These are phyloP conservation scores for Crocallis elinguaria DNA, from an alignment of 2,888 invertebrate species.

Conservation along the genomic window DNA sequence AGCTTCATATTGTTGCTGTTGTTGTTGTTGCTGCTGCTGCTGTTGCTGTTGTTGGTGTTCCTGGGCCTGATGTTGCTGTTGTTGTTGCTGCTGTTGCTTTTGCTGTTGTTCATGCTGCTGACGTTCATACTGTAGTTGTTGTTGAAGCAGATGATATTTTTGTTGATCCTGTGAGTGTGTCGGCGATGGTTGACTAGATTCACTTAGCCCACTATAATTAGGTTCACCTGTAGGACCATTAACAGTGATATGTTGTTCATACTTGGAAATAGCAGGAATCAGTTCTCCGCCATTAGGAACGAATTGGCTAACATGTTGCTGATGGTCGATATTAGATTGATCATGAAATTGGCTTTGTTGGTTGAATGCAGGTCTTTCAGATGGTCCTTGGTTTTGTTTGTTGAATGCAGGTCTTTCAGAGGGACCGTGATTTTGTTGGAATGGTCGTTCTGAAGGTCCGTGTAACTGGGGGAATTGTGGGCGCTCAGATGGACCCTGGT, in stretches of 20 bases:
- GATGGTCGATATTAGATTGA: slow-evolving; percentile 62
- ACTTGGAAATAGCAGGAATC: slow-evolving; percentile 90
- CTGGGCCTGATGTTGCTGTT: slow-evolving; percentile 50
- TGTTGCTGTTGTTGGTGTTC: slow-evolving; percentile 52
- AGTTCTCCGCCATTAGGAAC: slow-evolving; percentile 89
- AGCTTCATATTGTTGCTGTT: slow-evolving; percentile 68
- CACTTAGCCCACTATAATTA: slow-evolving; percentile 58
- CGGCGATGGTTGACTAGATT: slow-evolving; percentile 49
- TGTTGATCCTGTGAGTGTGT: slow-evolving; percentile 40
- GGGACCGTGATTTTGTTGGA: slow-evolving; percentile 53
- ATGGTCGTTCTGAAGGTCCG: slow-evolving; percentile 58
- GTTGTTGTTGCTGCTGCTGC: slow-evolving; percentile 55
- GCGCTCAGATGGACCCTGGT: slow-evolving; percentile 56
- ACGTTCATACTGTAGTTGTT: slow-evolving; percentile 43
- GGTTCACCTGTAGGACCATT: slow-evolving; percentile 64
- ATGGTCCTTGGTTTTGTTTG: slow-evolving; percentile 63
- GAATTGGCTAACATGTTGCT: slow-evolving; percentile 77
- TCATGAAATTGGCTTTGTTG: slow-evolving; percentile 59
- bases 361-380: slow-evolving; percentile 54
- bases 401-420: slow-evolving; percentile 58
- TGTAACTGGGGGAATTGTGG: slow-evolving; percentile 48
- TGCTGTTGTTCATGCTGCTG: slow-evolving; percentile 52
- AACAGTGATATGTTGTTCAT: slow-evolving; percentile 91
- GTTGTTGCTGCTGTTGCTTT: slow-evolving; percentile 54
- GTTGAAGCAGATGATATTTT: slow-evolving; percentile 42